phyloP scores from a whole-genome alignment of 2,113 vertebrate genomes.

The Eleginops maclovinus region DNA sequence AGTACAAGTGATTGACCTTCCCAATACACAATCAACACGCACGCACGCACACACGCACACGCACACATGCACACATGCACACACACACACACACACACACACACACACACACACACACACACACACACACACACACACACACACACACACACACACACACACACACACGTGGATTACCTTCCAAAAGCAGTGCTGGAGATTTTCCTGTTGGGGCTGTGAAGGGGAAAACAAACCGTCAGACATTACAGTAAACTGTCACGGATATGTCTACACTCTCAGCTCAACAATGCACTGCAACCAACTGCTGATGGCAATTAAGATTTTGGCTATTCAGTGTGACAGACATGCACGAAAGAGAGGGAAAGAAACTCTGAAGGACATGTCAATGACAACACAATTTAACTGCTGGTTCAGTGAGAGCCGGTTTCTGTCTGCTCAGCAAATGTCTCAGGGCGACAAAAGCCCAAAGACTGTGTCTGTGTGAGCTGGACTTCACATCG shows the following conservation, averaged over 20 bases:
- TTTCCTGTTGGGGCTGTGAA: constrained; percentile 93
- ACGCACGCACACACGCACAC: background rate
- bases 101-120: constrained; percentile 5
- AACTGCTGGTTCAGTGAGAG: constrained; percentile 31
- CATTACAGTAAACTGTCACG: background rate
- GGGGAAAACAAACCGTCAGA: constrained; percentile 29
- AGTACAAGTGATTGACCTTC: constrained; percentile 36
- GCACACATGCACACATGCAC: background rate
- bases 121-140: background rate
- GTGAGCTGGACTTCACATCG: constrained; percentile 29
- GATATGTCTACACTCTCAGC: constrained; percentile 35
- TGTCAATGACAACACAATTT: constrained; percentile 48
- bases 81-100: constrained; percentile 1
- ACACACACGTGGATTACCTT: constrained; percentile 84
- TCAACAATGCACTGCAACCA: constrained; percentile 1
- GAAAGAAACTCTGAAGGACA: constrained; percentile 41
- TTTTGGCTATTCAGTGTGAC: constrained; percentile 15
- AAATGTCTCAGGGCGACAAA: constrained; percentile 37
- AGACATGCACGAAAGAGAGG: constrained; percentile 1
- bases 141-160: constrained; percentile 7
- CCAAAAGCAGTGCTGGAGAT: constrained; percentile 98
- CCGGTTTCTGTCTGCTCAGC: constrained; percentile 59
- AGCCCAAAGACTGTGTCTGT: constrained; percentile 25
- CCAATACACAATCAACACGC: background rate
- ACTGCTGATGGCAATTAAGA: constrained; percentile 33